phyloP scores from a whole-genome alignment of 2,113 vertebrate species.

The Coracopsis vasa region DNA sequence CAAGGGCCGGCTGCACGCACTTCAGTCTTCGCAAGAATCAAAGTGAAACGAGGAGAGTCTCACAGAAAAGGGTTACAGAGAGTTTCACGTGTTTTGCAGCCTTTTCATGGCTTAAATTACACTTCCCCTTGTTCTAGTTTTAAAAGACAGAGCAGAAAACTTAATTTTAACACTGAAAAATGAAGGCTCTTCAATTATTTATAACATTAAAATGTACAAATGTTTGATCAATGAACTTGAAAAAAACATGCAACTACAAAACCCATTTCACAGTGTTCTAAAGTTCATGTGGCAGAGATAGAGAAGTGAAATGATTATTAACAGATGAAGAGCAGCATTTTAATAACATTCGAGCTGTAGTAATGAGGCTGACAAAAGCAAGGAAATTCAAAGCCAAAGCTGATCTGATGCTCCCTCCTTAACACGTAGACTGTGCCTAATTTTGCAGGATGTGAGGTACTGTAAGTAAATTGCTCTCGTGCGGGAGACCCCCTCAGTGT shows the following conservation, averaged over 20 bases:
- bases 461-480: neutral
- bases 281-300: slow-evolving; percentile 71
- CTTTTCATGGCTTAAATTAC: slow-evolving; percentile 72
- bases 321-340: slow-evolving; percentile 70
- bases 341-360: slow-evolving; percentile 67
- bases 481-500: neutral
- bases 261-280: slow-evolving; percentile 66
- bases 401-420: slow-evolving; percentile 43
- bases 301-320: slow-evolving; percentile 70
- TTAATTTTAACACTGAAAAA: slow-evolving; percentile 72
- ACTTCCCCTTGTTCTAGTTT: slow-evolving; percentile 67
- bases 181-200: slow-evolving; percentile 75
- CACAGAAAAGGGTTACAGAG: slow-evolving; percentile 62
- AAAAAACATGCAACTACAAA: slow-evolving; percentile 70
- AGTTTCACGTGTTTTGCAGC: slow-evolving; percentile 60
- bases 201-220: slow-evolving; percentile 76
- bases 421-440: slow-evolving; percentile 17
- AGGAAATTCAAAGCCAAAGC: slow-evolving; percentile 53
- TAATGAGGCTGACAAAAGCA: slow-evolving; percentile 73
- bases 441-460: slow-evolving; percentile 15
- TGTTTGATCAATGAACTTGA: slow-evolving; percentile 76
- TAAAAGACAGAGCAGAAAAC: slow-evolving; percentile 73
- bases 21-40: slow-evolving; percentile 65
- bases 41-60: slow-evolving; percentile 45
- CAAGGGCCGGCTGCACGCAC: slow-evolving; percentile 40